Evolutionary conservation across 2,113 vertebrate genomes (phyloP), one percentile per base, ranked within the genome.

Genomic region (Oncorhynchus clarkii): DNA sequence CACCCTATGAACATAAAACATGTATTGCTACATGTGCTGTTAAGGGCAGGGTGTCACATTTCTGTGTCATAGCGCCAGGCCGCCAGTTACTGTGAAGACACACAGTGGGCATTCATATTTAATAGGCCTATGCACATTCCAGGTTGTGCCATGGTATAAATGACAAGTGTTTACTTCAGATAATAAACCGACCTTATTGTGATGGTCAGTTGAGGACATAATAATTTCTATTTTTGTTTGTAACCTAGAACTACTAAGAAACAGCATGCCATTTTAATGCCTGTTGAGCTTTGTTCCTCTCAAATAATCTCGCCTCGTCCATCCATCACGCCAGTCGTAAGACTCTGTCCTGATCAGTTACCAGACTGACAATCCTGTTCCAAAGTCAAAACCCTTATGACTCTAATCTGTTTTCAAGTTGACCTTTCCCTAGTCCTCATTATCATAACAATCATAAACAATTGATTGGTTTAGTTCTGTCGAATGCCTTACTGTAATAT

Each of bases 401-500:
- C 82, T 77, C 20, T 39, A 77, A 82, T 84, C 77, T 71, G 39
- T 45, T 86, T 80, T 80, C 72, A 70, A 74, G 62, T 51, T 78
- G 82, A 87, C 85, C 89, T 90, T 89, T 85, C 67, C 70, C 2
- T 72, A 20, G 70, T 75, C 75, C 59, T 64, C 5, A 81, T 90
- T 80, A 87, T 85, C 88, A 90, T 86, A 90, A 88, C 89, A 89
- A 79, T 74, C 62, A 18, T 75, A 89, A 90, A 88, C 87, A 86
- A 62, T 73, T 65, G 77, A 73, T 60, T 39, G 24, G 12, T 67
- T 22, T 14, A 13, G 18, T 14, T 31, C 11, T 64, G 12, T 67
- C 2, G 16, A 62, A 62, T 62, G 59, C 2, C n/a, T 22, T 62
- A 24, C n/a, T 62, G 66, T 27, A 67, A 26, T 75, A 54, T 54